phyloP scores from a whole-genome alignment of 53 echinoderm and acorn worm genomes.

The Patiria pectinifera region DNA sequence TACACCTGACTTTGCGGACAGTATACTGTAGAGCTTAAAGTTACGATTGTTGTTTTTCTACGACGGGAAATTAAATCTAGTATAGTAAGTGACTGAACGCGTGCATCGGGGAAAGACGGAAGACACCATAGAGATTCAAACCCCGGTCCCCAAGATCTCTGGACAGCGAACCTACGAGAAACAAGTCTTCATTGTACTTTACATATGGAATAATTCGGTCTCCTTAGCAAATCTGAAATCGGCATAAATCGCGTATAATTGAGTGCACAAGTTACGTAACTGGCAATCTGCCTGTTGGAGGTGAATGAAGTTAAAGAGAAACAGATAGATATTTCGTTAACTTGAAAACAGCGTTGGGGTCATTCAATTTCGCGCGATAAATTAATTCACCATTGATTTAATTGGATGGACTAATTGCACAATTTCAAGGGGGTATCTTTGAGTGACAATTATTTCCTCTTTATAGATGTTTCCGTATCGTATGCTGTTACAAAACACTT shows the following conservation, averaged over 20 bases:
- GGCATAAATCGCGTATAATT: background rate
- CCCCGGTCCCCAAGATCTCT: too few species aligned
- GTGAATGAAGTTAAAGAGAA: background rate
- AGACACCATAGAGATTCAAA: too few species aligned
- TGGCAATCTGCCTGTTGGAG: background rate
- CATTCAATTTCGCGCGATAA: background rate
- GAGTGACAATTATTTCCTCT: too few species aligned
- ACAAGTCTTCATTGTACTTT: background rate
- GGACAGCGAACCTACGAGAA: background rate
- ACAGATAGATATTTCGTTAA: background rate
- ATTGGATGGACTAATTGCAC: background rate
- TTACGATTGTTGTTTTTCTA: too few species aligned
- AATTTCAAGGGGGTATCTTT: background rate
- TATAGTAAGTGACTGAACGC: too few species aligned
- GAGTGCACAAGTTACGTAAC: background rate
- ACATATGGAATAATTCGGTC: background rate
- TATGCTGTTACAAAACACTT: too few species aligned
- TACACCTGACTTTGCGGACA: too few species aligned
- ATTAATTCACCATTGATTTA: background rate
- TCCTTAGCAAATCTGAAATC: background rate
- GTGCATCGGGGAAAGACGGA: too few species aligned
- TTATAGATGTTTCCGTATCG: too few species aligned
- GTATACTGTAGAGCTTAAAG: too few species aligned
- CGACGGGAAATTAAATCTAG: too few species aligned
- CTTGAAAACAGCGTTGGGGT: background rate